phyloP scores from a whole-genome alignment of 2,888 invertebrate genomes.

The Glyphotaelius pellucidus region DNA sequence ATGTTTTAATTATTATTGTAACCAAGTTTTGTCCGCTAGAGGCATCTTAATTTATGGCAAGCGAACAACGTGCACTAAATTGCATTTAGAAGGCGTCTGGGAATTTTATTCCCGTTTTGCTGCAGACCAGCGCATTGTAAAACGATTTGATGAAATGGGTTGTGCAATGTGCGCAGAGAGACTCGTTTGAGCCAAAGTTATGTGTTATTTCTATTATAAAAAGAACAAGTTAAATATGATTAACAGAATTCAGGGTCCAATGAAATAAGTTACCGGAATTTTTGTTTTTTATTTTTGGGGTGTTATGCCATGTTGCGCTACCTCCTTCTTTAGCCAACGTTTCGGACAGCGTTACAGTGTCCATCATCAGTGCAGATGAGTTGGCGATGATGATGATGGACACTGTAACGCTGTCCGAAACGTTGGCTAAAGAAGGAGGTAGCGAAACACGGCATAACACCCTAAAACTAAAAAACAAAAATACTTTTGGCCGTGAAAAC shows the following conservation, averaged over 20 bases:
- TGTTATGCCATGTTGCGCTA: no score
- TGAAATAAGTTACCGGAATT: background rate
- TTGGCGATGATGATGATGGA: no score
- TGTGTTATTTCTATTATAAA: background rate
- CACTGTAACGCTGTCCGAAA: no score
- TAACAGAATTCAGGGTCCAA: background rate
- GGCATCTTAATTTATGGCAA: background rate
- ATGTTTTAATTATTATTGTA: background rate
- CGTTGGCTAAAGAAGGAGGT: no score
- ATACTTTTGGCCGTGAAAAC: no score
- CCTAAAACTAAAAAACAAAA: no score
- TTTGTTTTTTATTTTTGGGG: no score
- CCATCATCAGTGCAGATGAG: no score
- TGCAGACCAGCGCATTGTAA: background rate
- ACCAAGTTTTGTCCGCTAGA: background rate
- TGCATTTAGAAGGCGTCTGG: background rate
- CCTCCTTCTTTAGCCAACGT: no score
- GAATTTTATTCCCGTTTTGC: background rate
- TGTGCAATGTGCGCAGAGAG: background rate
- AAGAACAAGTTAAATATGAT: background rate
- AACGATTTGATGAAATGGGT: background rate
- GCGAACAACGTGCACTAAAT: background rate
- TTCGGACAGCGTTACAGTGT: no score
- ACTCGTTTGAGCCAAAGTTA: background rate
- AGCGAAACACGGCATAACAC: no score